phyloP scores from a whole-genome alignment of 1,140 invertebrate species.

The Campodea augens region DNA sequence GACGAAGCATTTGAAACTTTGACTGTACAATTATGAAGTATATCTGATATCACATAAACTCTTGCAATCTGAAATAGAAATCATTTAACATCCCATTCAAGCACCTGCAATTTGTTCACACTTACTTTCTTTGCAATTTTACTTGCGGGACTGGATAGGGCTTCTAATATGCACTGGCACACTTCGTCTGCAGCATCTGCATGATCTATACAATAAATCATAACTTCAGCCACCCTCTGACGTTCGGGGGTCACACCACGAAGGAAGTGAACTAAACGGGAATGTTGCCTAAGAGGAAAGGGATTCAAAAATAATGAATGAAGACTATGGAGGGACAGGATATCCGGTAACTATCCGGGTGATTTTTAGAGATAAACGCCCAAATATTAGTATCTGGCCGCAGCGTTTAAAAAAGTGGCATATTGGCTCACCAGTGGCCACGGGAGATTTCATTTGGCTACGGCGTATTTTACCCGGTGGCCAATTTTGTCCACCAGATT shows the following conservation, averaged over 20 bases:
- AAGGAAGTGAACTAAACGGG: constrained; percentile 80
- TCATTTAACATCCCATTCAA: too few relatives aligned
- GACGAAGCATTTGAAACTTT: constrained; percentile 95
- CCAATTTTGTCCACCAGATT: too few relatives aligned
- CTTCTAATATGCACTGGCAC: constrained; percentile 71
- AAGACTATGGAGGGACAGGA: too few relatives aligned
- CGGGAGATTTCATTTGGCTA: too few relatives aligned
- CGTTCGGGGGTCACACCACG: constrained; percentile 71
- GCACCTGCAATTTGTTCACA: not conserved
- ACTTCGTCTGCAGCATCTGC: constrained; percentile 93
- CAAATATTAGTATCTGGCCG: not conserved
- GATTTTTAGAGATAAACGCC: too few relatives aligned
- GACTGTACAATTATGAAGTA: constrained; percentile 89
- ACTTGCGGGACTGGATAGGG: constrained; percentile 58
- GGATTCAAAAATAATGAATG: too few relatives aligned
- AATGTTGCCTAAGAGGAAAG: constrained; percentile 59
- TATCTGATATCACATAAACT: constrained; percentile 89
- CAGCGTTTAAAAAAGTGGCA: too few relatives aligned
- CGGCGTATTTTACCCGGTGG: too few relatives aligned
- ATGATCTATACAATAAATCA: constrained; percentile 98
- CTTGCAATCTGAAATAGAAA: constrained; percentile 49
- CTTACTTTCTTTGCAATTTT: constrained; percentile 61
- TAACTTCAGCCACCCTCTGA: constrained; percentile 71
- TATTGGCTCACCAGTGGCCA: too few relatives aligned
- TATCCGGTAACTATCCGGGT: too few relatives aligned